Conservation (phyloP, 2,797 vertebrate species). For the Oreochromis mossambicus region DNA sequence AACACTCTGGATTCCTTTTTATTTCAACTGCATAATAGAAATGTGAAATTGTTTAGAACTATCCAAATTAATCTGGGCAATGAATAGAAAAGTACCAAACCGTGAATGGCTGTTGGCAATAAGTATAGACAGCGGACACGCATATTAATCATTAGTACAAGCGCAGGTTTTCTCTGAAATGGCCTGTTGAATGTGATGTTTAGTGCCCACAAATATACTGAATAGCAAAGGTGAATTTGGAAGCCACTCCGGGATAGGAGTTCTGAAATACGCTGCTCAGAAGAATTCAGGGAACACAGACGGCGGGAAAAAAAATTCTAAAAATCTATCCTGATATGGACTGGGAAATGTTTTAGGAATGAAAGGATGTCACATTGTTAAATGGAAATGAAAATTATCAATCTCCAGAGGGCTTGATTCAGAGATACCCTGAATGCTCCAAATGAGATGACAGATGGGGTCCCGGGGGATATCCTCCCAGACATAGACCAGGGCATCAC, state of each 20-base stretch:
- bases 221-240: not conserved
- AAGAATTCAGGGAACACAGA: not conserved
- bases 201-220: not conserved
- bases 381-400: not conserved
- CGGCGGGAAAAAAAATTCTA: accelerated
- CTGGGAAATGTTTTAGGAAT: not conserved
- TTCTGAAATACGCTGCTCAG: not conserved
- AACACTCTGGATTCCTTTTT: not conserved
- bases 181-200: not conserved
- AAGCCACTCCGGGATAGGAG: accelerated
- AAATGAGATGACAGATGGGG: not conserved
- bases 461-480: not conserved
- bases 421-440: not conserved
- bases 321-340: not conserved
- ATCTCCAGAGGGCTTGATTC: not conserved
- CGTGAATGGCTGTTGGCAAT: not conserved
- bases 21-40: not conserved
- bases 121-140: not conserved
- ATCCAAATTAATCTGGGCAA: not conserved
- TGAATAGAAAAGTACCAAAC: not conserved
- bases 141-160: not conserved
- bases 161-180: not conserved
- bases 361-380: not conserved
- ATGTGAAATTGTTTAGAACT: not conserved
- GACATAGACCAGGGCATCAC: not conserved